These are phyloP conservation scores for Kryptopterus vitreolus DNA, from an alignment of 2,797 vertebrate species.

Conservation along the genomic window DNA sequence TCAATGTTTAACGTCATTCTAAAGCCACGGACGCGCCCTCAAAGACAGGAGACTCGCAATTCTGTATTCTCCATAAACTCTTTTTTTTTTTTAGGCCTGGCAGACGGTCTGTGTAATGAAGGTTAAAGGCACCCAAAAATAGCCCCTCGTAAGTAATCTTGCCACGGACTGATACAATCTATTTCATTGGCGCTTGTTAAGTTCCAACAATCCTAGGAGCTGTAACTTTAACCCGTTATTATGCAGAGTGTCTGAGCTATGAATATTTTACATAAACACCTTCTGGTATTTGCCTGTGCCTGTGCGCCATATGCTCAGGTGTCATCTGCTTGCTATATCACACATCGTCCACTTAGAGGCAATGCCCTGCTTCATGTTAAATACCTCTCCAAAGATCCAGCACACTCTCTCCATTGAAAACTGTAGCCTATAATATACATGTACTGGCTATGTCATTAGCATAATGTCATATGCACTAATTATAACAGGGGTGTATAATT, in stretches of 20 bases:
- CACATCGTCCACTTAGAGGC: slow-evolving; percentile 66
- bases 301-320: slow-evolving; percentile 15
- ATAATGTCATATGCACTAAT: background rate
- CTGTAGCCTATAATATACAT: too few relatives aligned
- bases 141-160: slow-evolving; percentile 21
- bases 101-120: slow-evolving; percentile 1
- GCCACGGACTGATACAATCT: slow-evolving; percentile 27
- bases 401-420: background rate
- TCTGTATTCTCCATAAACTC: slow-evolving; percentile 2
- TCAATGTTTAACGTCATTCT: background rate
- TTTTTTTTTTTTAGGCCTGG: background rate
- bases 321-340: slow-evolving; percentile 56
- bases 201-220: slow-evolving; percentile 20
- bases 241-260: slow-evolving; percentile 41
- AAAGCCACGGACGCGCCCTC: background rate
- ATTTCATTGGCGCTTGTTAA: slow-evolving; percentile 28
- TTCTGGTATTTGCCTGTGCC: slow-evolving; percentile 29
- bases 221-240: slow-evolving; percentile 29
- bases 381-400: background rate
- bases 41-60: background rate
- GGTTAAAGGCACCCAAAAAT: slow-evolving; percentile 17
- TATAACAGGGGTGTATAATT: background rate
- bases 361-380: slow-evolving; percentile 24
- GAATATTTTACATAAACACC: slow-evolving; percentile 54
- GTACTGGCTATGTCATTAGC: background rate